These are phyloP conservation scores for Gasterosteus aculeatus DNA, from an alignment of 2,113 vertebrate species.

Conservation along the genomic window DNA sequence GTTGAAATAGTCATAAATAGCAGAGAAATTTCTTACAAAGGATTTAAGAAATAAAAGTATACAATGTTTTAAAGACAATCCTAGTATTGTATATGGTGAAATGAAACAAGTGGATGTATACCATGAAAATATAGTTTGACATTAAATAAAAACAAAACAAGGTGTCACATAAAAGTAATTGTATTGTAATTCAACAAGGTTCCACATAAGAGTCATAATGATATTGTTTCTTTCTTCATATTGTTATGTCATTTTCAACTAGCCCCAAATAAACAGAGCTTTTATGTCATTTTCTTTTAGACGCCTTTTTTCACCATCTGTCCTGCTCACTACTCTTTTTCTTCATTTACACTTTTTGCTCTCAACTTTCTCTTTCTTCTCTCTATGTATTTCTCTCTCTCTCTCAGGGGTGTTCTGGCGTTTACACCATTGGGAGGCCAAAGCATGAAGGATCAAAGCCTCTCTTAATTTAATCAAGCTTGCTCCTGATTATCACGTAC, in stretches of 20 bases:
- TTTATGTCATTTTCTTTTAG: background rate
- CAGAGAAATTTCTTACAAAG: too few relatives aligned
- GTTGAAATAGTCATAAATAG: too few relatives aligned
- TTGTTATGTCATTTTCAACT: background rate
- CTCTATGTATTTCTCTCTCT: background rate
- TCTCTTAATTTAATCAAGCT: conserved; percentile 3
- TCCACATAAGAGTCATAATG: too few relatives aligned
- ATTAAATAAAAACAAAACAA: background rate
- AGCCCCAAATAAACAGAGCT: background rate
- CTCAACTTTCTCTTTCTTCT: too few relatives aligned
- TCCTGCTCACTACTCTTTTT: background rate
- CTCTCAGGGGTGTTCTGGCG: background rate
- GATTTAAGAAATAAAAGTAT: too few relatives aligned
- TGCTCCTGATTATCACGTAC: conserved; percentile 40
- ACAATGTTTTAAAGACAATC: too few relatives aligned
- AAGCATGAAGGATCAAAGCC: conserved; percentile 44
- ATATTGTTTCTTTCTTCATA: too few relatives aligned
- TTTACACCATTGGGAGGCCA: conserved; percentile 27
- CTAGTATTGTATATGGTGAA: background rate
- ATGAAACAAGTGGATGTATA: background rate
- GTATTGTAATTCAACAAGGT: too few relatives aligned
- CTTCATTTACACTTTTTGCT: too few relatives aligned
- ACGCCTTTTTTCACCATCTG: too few relatives aligned
- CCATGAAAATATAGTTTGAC: background rate
- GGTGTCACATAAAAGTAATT: too few relatives aligned